A percentile compares a stretch with the other conserved stretches of the same genome.
phyloP scores from a whole-genome alignment of 1,140 invertebrate species.

The Atta colombica region DNA sequence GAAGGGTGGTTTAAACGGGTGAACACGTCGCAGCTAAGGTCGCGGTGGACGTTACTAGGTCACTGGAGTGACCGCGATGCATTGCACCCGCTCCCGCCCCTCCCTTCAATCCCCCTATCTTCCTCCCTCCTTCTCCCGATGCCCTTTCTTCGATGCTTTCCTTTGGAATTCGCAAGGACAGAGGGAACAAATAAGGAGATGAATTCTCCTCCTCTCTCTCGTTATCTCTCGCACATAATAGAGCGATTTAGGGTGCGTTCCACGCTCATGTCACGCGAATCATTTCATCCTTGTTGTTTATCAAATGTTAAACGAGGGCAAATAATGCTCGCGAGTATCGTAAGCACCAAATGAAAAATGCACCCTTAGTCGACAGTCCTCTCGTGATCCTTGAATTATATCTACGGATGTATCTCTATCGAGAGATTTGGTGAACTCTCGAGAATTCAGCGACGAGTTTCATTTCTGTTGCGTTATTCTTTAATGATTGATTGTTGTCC shows the following conservation, averaged over 20 bases:
- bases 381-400: not conserved
- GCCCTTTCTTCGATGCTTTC: slow-evolving; percentile 26
- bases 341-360: no score
- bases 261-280: no score
- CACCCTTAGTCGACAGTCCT: not conserved
- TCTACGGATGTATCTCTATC: not conserved
- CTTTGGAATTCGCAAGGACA: not conserved
- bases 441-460: not conserved
- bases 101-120: slow-evolving; percentile 17
- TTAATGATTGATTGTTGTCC: not conserved
- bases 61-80: slow-evolving; percentile 77
- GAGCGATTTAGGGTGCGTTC: no score
- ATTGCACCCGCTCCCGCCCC: slow-evolving; percentile 46
- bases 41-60: slow-evolving; percentile 81
- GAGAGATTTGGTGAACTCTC: not conserved
- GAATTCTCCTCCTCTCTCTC: slow-evolving; percentile 22
- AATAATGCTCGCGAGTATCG: no score
- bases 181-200: not conserved
- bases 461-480: not conserved
- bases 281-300: no score
- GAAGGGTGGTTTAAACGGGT: slow-evolving; percentile 75
- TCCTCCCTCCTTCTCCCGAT: slow-evolving; percentile 31
- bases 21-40: slow-evolving; percentile 81
- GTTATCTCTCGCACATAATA: not conserved
- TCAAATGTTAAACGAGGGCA: no score